Evolutionary conservation across 2,888 invertebrate genomes (phyloP).

Genomic region (Epinotia ramella): DNA sequence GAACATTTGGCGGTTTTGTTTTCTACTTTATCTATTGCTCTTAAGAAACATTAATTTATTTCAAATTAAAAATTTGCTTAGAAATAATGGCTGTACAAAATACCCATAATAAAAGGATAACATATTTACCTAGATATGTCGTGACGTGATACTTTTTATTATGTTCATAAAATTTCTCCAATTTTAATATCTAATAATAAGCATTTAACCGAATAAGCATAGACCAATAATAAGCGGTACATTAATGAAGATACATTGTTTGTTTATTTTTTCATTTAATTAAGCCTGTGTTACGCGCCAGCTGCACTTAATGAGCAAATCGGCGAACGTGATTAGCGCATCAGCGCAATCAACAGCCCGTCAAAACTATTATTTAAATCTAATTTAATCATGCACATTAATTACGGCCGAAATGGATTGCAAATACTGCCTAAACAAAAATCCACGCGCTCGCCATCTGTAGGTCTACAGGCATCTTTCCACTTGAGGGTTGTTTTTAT

Average conservation of each 20-base stretch:
- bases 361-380: conserved; percentile 40
- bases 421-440: conserved; percentile 27
- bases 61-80: too few relatives aligned
- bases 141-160: too few relatives aligned
- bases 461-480: background rate
- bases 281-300: conserved; percentile 7
- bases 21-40: too few relatives aligned
- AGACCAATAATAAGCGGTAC: background rate
- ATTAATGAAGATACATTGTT: background rate
- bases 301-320: conserved; percentile 29
- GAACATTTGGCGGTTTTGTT: too few relatives aligned
- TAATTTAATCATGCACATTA: conserved; percentile 30
- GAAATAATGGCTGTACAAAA: too few relatives aligned
- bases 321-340: conserved; percentile 36
- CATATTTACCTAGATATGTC: too few relatives aligned
- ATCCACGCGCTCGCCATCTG: background rate
- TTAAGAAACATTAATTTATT: too few relatives aligned
- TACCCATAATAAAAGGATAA: too few relatives aligned
- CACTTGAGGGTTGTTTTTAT: background rate
- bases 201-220: too few relatives aligned
- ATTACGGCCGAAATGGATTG: conserved; percentile 11
- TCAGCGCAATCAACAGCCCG: conserved; percentile 33
- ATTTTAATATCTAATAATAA: too few relatives aligned
- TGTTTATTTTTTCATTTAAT: conserved; percentile 5
- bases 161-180: too few relatives aligned